phyloP scores from a whole-genome alignment of 2,797 vertebrate genomes.

The Lepilemur ruficaudatus region DNA sequence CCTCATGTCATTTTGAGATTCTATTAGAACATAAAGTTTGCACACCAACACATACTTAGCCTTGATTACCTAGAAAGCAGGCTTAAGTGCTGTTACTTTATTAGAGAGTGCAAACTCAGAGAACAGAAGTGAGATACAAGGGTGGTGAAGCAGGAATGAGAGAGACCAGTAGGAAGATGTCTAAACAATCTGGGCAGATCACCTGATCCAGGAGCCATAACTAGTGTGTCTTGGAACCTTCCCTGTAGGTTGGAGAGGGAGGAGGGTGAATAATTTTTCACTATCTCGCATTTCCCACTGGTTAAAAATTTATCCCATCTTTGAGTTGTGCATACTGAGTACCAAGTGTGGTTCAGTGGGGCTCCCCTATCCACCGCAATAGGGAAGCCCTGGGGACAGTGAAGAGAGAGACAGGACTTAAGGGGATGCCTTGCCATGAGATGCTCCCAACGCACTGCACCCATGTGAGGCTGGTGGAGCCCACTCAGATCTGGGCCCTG shows the following conservation, averaged over 20 bases:
- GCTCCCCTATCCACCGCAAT: neutral
- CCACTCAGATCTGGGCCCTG: neutral
- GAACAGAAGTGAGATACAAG: neutral
- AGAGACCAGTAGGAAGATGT: neutral
- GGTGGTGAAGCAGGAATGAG: neutral
- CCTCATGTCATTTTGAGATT: constrained; percentile 22
- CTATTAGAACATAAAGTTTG: neutral
- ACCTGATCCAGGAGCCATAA: neutral
- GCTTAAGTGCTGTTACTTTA: neutral
- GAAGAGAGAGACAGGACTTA: neutral
- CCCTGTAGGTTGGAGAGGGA: neutral
- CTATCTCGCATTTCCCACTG: neutral
- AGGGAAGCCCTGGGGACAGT: neutral
- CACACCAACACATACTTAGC: neutral
- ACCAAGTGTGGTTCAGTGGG: neutral
- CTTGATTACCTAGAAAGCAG: neutral
- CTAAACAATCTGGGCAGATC: neutral
- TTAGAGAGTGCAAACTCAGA: neutral
- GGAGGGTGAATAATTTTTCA: neutral
- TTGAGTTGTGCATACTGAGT: neutral
- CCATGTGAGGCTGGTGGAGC: neutral
- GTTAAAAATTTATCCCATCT: neutral
- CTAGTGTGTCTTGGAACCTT: neutral
- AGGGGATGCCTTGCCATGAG: accelerated
- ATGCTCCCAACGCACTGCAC: too few relatives aligned